Conservation (phyloP, 2,113 vertebrate genomes). For the Oostethus manadensis region DNA sequence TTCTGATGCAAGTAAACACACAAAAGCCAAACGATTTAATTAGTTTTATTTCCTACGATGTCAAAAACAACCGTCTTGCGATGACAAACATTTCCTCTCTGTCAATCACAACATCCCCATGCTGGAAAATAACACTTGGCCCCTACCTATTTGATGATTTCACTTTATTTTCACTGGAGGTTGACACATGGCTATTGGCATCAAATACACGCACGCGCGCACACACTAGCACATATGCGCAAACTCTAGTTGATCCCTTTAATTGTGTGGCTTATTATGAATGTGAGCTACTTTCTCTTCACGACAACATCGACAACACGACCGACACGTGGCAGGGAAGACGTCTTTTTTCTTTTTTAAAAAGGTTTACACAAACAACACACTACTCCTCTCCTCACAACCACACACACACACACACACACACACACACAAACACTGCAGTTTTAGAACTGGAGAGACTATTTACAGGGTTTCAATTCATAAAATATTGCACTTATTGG, state of each 20-base stretch:
- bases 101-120: conserved; percentile 29
- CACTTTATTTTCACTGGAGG: conserved; percentile 28
- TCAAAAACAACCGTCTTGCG: conserved; percentile 78
- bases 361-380: conserved; percentile 3
- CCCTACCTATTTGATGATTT: conserved; percentile 17
- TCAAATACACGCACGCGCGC: conserved; percentile 29
- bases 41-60: conserved; percentile 82
- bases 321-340: not conserved
- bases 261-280: no score
- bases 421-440: conserved; percentile 38
- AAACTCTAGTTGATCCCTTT: conserved; percentile 8
- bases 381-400: not conserved
- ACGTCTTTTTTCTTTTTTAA: not conserved
- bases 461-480: conserved; percentile 88
- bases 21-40: conserved; percentile 68
- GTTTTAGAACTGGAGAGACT: conserved; percentile 69
- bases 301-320: not conserved
- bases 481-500: conserved; percentile 99
- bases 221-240: conserved; percentile 11
- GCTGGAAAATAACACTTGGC: conserved; percentile 33
- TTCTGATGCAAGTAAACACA: conserved; percentile 21
- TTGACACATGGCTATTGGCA: conserved; percentile 44
- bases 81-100: conserved; percentile 75
- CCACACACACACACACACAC: conserved; percentile 4
- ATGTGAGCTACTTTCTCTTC: no score